Conservation (phyloP, 1,140 invertebrate genomes). For the Asbolus verrucosus region DNA sequence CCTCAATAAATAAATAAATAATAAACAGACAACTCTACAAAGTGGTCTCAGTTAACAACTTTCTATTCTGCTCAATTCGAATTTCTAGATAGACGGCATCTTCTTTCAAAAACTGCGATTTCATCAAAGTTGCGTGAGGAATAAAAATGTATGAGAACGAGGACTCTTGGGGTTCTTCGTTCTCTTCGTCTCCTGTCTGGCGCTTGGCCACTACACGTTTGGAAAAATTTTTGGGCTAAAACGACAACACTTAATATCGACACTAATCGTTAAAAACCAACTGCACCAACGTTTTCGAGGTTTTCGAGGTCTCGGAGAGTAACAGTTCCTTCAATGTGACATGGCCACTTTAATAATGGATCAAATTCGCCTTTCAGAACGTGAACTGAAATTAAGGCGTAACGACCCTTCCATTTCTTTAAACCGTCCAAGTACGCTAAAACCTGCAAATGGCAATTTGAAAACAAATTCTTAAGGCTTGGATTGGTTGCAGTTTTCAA, state of each 20-base stretch:
- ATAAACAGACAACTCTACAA: constrained; percentile 6
- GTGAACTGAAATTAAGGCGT: constrained; percentile 75
- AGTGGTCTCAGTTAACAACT: constrained; percentile 14
- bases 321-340: constrained; percentile 72
- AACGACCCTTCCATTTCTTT: constrained; percentile 78
- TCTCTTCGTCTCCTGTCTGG: constrained; percentile 65
- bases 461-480: too few species aligned
- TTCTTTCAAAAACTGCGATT: constrained; percentile 74
- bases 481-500: constrained; percentile 49
- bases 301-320: constrained; percentile 70
- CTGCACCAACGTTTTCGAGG: constrained; percentile 53
- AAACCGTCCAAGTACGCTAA: constrained; percentile 77
- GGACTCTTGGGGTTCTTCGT: constrained; percentile 67
- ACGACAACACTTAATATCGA: constrained; percentile 53
- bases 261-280: constrained; percentile 56
- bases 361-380: constrained; percentile 77
- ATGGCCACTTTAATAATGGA: constrained; percentile 77
- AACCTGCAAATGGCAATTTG: too few species aligned
- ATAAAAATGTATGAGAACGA: constrained; percentile 79
- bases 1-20: constrained; percentile 30
- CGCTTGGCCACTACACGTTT: constrained; percentile 68
- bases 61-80: constrained; percentile 59
- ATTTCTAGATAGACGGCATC: constrained; percentile 77
- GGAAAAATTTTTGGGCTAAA: constrained; percentile 64
- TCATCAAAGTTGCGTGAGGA: constrained; percentile 75